These are phyloP conservation scores for Melanotaenia maccullochi DNA, from an alignment of 2,797 vertebrate species.

Conservation along the genomic window DNA sequence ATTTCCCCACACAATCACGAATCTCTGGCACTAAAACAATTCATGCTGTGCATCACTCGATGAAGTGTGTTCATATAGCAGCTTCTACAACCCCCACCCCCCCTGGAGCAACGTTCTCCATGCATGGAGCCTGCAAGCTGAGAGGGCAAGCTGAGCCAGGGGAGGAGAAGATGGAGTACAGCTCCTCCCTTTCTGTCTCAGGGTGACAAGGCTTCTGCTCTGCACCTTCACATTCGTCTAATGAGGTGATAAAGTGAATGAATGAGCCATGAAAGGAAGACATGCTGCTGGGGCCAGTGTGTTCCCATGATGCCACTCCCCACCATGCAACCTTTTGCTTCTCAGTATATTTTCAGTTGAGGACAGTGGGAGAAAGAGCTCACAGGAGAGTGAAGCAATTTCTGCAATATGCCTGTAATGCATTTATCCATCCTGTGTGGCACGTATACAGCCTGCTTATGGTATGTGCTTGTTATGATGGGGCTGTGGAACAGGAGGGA, in stretches of 20 bases:
- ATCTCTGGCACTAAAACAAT: conserved; percentile 24
- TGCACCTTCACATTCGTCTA: conserved; percentile 78
- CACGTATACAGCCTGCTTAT: conserved; percentile 41
- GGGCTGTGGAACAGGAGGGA: conserved; percentile 28
- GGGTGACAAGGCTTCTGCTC: conserved; percentile 75
- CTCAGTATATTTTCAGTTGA: conserved; percentile 49
- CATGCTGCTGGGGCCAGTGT: conserved; percentile 71
- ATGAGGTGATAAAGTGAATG: conserved; percentile 84
- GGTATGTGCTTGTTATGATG: conserved; percentile 54
- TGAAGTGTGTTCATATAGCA: conserved; percentile 51
- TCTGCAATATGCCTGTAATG: conserved; percentile 72
- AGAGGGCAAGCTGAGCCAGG: conserved; percentile 43
- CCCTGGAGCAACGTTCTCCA: conserved; percentile 39
- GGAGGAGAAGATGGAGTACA: conserved; percentile 69
- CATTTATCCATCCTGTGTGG: conserved; percentile 68
- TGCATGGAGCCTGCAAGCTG: conserved; percentile 34
- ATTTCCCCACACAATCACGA: conserved; percentile 12
- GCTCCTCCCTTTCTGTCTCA: conserved; percentile 72
- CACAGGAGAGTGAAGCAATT: conserved; percentile 75
- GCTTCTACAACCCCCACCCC: conserved; percentile 9
- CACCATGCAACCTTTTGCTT: conserved; percentile 64
- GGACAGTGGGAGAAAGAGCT: conserved; percentile 62
- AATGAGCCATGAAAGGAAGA: conserved; percentile 81
- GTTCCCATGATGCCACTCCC: conserved; percentile 69
- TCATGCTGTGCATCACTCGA: conserved; percentile 48